phyloP scores from a whole-genome alignment of 2,797 vertebrate genomes.

The Lacerta bilineata region DNA sequence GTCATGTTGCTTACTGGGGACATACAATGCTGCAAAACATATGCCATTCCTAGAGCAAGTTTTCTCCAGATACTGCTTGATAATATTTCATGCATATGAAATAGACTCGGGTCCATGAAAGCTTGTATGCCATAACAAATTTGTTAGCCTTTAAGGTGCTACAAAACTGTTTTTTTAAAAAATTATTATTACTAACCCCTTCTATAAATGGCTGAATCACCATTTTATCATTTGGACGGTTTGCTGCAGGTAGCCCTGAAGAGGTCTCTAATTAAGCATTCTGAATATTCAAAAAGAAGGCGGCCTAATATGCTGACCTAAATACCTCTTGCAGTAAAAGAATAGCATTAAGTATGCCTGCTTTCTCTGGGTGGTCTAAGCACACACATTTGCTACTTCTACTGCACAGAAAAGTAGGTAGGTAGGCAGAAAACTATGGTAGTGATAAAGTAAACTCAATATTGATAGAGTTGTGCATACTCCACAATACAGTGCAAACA shows the following conservation, averaged over 20 bases:
- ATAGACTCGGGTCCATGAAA: neutral
- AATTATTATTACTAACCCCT: neutral
- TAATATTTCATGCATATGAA: neutral
- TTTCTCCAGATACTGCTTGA: neutral
- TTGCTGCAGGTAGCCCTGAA: neutral
- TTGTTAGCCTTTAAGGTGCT: neutral
- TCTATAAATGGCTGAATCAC: neutral
- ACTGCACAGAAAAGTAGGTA: neutral
- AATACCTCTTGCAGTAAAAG: neutral
- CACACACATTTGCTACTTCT: neutral
- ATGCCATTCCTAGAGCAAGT: neutral
- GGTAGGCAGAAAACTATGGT: neutral
- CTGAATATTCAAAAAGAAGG: neutral
- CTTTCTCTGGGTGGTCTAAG: neutral
- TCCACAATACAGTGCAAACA: slow-evolving; percentile 1
- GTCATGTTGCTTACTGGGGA: neutral
- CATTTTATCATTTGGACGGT: neutral
- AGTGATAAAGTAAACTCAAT: neutral
- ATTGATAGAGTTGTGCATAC: neutral
- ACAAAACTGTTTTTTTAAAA: neutral
- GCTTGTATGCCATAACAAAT: neutral
- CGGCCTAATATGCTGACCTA: neutral
- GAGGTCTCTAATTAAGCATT: neutral
- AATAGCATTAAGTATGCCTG: neutral
- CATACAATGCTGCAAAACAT: neutral